These are phyloP conservation scores for Chauna torquata DNA, from an alignment of 2,113 vertebrate genomes.

Conservation along the genomic window DNA sequence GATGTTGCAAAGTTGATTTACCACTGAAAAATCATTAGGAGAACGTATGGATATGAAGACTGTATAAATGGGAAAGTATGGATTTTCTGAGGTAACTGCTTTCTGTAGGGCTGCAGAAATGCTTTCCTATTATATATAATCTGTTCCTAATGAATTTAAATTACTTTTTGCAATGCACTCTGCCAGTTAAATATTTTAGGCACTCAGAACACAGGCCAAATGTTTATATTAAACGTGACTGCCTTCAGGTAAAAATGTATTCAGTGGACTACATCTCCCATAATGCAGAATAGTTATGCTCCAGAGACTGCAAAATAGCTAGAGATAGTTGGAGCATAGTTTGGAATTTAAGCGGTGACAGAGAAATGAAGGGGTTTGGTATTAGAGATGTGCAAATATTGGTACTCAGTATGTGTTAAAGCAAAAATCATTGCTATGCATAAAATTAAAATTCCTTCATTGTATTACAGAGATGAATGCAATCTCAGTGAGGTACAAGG, in stretches of 20 bases:
- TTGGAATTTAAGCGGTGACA: slow-evolving; percentile 60
- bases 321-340: slow-evolving; percentile 19
- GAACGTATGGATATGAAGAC: not conserved
- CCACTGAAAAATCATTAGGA: slow-evolving; percentile 62
- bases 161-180: slow-evolving; percentile 10
- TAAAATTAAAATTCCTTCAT: slow-evolving; percentile 29
- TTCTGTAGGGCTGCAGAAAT: slow-evolving; percentile 32
- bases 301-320: slow-evolving; percentile 45
- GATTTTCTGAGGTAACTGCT: slow-evolving; percentile 53
- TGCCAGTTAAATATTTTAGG: slow-evolving; percentile 62
- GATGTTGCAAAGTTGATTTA: slow-evolving; percentile 14
- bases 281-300: slow-evolving; percentile 62
- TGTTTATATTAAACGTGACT: slow-evolving; percentile 67
- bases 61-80: slow-evolving; percentile 51
- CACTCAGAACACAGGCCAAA: slow-evolving; percentile 21
- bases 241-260: slow-evolving; percentile 71
- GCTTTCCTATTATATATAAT: slow-evolving; percentile 47
- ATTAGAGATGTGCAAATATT: slow-evolving; percentile 50
- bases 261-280: slow-evolving; percentile 62
- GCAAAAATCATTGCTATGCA: slow-evolving; percentile 4
- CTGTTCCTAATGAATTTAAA: slow-evolving; percentile 70
- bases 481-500: not conserved
- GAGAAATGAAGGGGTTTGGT: slow-evolving; percentile 33
- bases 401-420: not conserved
- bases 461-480: not conserved